These are phyloP conservation scores for Sebastes vulpes DNA, from an alignment of 2,797 vertebrate species.

Conservation along the genomic window DNA sequence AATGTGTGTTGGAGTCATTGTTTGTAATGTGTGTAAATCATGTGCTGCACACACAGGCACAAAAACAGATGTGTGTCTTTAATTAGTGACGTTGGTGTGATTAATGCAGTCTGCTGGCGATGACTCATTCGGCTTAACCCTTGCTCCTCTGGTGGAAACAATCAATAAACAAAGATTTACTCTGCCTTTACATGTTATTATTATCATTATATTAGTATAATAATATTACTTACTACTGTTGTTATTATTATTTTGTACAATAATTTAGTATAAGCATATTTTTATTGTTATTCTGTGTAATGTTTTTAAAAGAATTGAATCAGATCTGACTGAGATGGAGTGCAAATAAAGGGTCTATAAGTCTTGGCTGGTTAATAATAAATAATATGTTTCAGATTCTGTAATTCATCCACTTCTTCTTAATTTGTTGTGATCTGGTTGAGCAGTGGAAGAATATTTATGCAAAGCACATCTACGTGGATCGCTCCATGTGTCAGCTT, in stretches of 20 bases:
- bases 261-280: not conserved
- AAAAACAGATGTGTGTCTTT: conserved; percentile 83
- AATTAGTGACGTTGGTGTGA: conserved; percentile 88
- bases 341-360: conserved; percentile 1
- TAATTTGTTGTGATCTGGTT: conserved; percentile 46
- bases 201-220: not conserved
- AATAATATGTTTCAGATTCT: conserved; percentile 19
- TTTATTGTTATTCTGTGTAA: not conserved
- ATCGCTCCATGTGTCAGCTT: conserved; percentile 63
- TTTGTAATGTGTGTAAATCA: conserved; percentile 51
- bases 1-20: conserved; percentile 8
- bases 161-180: conserved; percentile 68
- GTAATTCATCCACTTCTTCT: not conserved
- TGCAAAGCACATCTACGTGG: conserved; percentile 51
- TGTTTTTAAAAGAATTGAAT: not conserved
- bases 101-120: conserved; percentile 86
- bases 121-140: conserved; percentile 90
- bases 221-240: not conserved
- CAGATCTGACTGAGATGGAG: not conserved
- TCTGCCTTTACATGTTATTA: conserved; percentile 9
- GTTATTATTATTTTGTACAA: not conserved
- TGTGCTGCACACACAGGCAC: conserved; percentile 49
- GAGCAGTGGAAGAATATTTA: conserved; percentile 40
- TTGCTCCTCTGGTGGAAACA: conserved; percentile 68
- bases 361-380: not conserved